Conservation (phyloP, 2,888 invertebrate species). For the Mesodorylaimus sp. region DNA sequence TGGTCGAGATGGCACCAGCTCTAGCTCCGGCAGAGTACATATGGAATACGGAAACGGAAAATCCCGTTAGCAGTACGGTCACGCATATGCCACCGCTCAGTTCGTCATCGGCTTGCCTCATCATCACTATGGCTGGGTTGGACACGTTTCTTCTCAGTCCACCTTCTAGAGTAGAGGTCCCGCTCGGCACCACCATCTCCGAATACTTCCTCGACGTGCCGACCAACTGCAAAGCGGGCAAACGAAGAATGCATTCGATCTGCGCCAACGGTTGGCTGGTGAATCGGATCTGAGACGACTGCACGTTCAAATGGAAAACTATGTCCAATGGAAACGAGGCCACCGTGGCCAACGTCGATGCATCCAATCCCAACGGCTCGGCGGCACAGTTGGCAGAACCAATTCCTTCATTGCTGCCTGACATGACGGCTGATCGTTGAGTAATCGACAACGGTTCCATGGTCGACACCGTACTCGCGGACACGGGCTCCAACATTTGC, state of each 20-base stretch:
- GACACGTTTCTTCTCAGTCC: not conserved
- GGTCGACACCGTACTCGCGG: conserved; percentile 44
- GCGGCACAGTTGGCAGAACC: not conserved
- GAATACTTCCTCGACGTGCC: conserved; percentile 51
- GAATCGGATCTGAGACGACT: conserved; percentile 85
- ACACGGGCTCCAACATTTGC: conserved; percentile 68
- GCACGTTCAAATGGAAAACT: conserved; percentile 93
- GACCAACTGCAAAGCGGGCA: conserved; percentile 89
- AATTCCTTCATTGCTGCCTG: not conserved
- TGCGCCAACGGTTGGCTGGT: conserved; percentile 50
- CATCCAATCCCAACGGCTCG: not conserved
- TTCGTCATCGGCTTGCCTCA: conserved; percentile 1
- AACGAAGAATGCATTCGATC: conserved; percentile 80
- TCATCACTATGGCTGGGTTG: too few species aligned
- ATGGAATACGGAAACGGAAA: conserved; percentile 93
- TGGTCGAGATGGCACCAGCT: too few species aligned
- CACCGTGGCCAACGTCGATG: conserved; percentile 18
- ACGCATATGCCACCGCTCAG: conserved; percentile 56
- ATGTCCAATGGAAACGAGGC: conserved; percentile 88
- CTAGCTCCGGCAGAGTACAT: conserved; percentile 59
- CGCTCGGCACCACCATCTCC: not conserved
- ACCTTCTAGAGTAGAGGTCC: not conserved
- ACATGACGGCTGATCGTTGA: conserved; percentile 16
- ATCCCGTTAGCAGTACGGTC: conserved; percentile 85
- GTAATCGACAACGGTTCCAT: conserved; percentile 10